A percentile compares a stretch with the other conserved stretches of the same genome.
phyloP scores from a whole-genome alignment of 2,113 vertebrate species.

The Epinephelus cyanopodus region DNA sequence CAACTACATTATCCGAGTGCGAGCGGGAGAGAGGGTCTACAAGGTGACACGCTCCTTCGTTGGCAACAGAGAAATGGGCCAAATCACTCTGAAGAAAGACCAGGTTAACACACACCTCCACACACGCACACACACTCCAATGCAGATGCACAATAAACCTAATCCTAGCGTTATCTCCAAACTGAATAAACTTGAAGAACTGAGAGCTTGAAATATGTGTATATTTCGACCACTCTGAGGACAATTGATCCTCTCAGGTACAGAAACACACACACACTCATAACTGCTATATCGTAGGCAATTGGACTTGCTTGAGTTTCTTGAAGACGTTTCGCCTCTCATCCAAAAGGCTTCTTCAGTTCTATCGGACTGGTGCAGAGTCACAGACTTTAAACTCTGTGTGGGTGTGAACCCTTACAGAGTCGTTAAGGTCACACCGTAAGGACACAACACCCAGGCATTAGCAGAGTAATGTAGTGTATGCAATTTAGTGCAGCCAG shows the following conservation, averaged over 20 bases:
- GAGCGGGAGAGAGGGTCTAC: conserved; percentile 88
- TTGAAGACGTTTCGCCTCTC: no score
- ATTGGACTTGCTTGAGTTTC: no score
- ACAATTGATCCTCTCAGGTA: not conserved
- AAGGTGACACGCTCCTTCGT: conserved; percentile 91
- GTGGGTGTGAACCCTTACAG: no score
- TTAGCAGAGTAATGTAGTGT: no score
- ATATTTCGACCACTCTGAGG: not conserved
- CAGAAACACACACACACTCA: not conserved
- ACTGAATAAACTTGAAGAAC: not conserved
- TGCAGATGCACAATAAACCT: not conserved
- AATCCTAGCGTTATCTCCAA: not conserved
- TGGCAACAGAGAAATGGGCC: conserved; percentile 92
- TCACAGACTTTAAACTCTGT: no score
- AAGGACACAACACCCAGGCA: no score
- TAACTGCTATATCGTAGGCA: no score
- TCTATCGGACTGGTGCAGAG: no score
- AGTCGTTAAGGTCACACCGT: no score
- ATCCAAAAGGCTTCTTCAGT: no score
- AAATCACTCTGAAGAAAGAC: conserved; percentile 94
- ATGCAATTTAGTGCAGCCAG: no score
- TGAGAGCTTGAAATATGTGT: not conserved
- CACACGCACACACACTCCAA: not conserved
- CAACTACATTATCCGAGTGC: conserved; percentile 92
- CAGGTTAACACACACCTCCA: conserved; percentile 81